phyloP scores from a whole-genome alignment of 2,797 vertebrate species.

The Etheostoma nigrum region DNA sequence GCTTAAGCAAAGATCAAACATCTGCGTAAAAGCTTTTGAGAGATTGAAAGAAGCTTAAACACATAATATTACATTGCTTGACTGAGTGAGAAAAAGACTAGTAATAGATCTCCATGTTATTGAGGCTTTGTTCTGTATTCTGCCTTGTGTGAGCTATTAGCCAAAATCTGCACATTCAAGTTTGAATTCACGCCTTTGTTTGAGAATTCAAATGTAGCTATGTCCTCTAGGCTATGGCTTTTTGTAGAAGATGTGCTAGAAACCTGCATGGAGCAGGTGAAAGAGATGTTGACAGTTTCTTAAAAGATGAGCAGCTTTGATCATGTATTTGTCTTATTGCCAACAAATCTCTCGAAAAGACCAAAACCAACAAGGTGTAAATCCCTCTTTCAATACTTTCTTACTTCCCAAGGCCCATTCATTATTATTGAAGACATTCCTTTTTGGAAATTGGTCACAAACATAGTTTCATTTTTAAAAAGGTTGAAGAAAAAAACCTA shows the following conservation, averaged over 20 bases:
- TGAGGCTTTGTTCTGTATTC: neutral
- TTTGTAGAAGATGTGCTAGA: neutral
- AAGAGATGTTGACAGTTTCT: neutral
- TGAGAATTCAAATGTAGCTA: too few relatives aligned
- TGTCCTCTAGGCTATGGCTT: neutral
- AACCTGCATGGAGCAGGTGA: neutral
- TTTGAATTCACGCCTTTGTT: neutral
- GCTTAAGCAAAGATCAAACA: neutral
- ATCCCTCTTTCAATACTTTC: neutral
- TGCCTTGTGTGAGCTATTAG: neutral
- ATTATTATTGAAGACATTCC: neutral
- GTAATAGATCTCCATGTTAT: neutral
- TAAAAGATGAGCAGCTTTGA: neutral
- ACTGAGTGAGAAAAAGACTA: neutral
- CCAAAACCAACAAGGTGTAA: neutral
- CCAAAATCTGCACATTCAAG: too few relatives aligned
- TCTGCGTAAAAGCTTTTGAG: neutral
- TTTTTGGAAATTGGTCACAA: neutral
- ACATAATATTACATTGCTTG: neutral
- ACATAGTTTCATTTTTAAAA: neutral
- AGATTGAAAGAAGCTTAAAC: neutral
- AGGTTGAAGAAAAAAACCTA: neutral
- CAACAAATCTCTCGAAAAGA: neutral
- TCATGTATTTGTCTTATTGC: neutral
- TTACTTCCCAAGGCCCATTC: neutral